These are phyloP conservation scores for Hypomecis punctinalis DNA, from an alignment of 2,888 invertebrate genomes.

Conservation along the genomic window DNA sequence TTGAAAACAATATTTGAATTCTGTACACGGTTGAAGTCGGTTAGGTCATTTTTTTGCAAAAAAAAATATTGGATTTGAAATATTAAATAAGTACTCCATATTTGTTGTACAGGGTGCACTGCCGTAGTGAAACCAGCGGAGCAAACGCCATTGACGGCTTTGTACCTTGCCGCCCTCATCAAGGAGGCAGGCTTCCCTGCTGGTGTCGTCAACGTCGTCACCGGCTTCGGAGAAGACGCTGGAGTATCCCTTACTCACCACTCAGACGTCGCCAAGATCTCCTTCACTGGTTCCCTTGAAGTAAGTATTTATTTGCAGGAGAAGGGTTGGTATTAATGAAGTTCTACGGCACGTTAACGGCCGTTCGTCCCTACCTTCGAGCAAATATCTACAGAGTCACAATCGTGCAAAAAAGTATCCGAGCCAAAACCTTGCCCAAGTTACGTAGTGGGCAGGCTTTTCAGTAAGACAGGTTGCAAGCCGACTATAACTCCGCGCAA, in stretches of 20 bases:
- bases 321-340: too few relatives aligned
- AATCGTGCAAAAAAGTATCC: too few relatives aligned
- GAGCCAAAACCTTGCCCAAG: too few relatives aligned
- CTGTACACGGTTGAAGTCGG: too few relatives aligned
- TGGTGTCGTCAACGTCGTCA: slow-evolving; percentile 95
- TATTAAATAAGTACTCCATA: not conserved
- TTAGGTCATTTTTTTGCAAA: not conserved
- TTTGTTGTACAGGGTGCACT: slow-evolving; percentile 85
- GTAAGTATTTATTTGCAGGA: slow-evolving; percentile 70
- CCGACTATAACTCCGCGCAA: too few relatives aligned
- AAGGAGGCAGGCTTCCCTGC: slow-evolving; percentile 95
- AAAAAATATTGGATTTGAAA: not conserved
- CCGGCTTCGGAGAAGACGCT: slow-evolving; percentile 91
- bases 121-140: slow-evolving; percentile 97
- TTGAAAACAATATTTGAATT: too few relatives aligned
- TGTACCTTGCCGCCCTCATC: slow-evolving; percentile 91
- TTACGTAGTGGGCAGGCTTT: too few relatives aligned
- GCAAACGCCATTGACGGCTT: slow-evolving; percentile 95
- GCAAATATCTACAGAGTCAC: too few relatives aligned
- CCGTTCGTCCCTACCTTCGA: too few relatives aligned
- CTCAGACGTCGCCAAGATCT: slow-evolving; percentile 91
- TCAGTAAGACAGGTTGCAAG: too few relatives aligned
- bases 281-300: slow-evolving; percentile 86
- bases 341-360: too few relatives aligned
- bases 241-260: slow-evolving; percentile 91